These are phyloP conservation scores for Bombus haemorrhoidalis DNA, from an alignment of 1,140 invertebrate species.

Conservation along the genomic window DNA sequence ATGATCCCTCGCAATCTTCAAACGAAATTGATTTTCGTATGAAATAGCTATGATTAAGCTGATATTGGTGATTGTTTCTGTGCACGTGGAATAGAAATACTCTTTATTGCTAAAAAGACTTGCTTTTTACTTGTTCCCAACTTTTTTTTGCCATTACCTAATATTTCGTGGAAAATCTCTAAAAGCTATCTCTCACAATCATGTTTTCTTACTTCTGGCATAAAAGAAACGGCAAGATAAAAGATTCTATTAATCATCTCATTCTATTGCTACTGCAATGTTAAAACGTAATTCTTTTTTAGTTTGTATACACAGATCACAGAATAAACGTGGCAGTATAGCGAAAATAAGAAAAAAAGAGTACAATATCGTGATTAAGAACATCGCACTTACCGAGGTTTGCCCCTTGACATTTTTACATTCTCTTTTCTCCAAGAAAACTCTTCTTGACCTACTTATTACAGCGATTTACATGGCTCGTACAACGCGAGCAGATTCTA, in stretches of 20 bases:
- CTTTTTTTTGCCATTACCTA: neutral
- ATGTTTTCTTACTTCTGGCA: neutral
- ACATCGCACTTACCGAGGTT: neutral
- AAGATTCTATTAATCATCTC: neutral
- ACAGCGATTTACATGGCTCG: constrained; percentile 22
- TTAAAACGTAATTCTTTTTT: neutral
- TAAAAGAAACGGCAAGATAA: neutral
- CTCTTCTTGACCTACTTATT: constrained; percentile 27
- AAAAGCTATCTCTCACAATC: neutral
- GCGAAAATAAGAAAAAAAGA: neutral
- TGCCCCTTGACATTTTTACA: neutral
- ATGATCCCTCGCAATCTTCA: no score
- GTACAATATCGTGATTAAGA: constrained; percentile 7
- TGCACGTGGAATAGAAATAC: neutral
- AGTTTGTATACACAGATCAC: no score
- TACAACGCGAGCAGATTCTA: constrained; percentile 33
- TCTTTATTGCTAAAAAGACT: no score
- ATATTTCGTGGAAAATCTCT: neutral
- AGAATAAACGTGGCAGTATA: neutral
- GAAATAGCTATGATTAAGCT: no score
- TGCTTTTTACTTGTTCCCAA: neutral
- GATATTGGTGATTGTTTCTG: neutral
- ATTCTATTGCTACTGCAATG: no score
- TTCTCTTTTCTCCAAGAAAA: constrained; percentile 4
- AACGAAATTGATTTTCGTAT: no score